phyloP scores from a whole-genome alignment of 1,140 invertebrate genomes.

The Papilio polytes region DNA sequence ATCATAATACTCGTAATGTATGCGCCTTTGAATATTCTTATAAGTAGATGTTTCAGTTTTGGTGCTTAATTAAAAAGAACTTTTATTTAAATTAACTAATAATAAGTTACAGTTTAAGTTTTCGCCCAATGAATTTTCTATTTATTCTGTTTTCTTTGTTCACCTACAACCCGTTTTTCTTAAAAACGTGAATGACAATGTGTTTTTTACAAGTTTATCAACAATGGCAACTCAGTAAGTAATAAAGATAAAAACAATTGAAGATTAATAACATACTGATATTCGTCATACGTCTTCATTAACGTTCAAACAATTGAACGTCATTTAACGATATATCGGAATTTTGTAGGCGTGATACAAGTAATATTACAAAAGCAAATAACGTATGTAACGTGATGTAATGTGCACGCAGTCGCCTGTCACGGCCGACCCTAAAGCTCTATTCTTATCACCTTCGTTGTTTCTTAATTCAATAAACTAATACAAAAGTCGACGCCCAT shows the following conservation, averaged over 20 bases:
- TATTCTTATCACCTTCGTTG: constrained; percentile 48
- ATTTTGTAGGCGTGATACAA: not conserved
- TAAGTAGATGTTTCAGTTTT: too few relatives aligned
- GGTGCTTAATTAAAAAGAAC: too few relatives aligned
- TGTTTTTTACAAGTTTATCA: too few relatives aligned
- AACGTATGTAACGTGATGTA: constrained; percentile 25
- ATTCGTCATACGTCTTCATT: not conserved
- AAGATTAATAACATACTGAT: not conserved
- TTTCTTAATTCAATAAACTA: constrained; percentile 59
- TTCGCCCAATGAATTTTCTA: too few relatives aligned
- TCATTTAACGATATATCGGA: not conserved
- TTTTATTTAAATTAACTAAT: too few relatives aligned
- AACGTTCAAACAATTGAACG: not conserved
- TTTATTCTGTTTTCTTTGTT: too few relatives aligned
- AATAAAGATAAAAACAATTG: not conserved
- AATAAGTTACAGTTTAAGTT: too few relatives aligned
- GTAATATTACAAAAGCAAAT: not conserved
- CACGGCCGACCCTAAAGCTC: constrained; percentile 49
- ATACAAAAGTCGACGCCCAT: constrained; percentile 47
- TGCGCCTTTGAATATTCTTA: too few relatives aligned
- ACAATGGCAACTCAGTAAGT: not conserved
- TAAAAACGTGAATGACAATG: too few relatives aligned
- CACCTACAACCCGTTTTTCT: too few relatives aligned
- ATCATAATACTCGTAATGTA: too few relatives aligned
- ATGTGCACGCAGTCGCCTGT: constrained; percentile 38